Base-by-base conservation (phyloP, 1,140 invertebrate genomes). In the Temnothorax longispinosus region DNA sequence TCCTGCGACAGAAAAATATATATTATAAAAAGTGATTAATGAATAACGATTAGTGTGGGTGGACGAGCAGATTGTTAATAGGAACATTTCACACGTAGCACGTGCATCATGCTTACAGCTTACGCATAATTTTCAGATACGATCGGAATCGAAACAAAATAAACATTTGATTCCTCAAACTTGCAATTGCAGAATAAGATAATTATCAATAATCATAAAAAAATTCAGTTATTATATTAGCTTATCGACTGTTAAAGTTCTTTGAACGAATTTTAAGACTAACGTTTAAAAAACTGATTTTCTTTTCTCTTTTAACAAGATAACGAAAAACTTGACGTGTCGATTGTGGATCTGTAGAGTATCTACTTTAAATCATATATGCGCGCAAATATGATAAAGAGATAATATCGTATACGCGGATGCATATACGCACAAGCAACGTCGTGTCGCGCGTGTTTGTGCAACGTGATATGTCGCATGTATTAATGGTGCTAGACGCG, bases 401-500 rank as follows among this genome's bases (percentile, higher is more conserved):
- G 80, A 75, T 52, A 81, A 56, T 47, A 60, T 7, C 27, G 64
- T 60, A 38, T 60, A 13, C 47, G 60, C 44, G 50, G n/a, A 15
- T 7, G 13, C 18, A n/a, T 54, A 27, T 54, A 27, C 52, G 52
- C 38, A 21, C 60, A 88, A n/a, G 38, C 76, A 27, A 38, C 56
- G 64, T 52, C 44, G 77, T 64, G 54, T 78, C 62, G 89, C 58
- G 64, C 64, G 50, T 4, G 50, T 75, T 84, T 56, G 58, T 84
- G 38, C 41, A 60, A 72, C 54, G 50, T 41, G n/a, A 72, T 74
- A 64, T 89, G 87, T 90, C 87, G 85, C 87, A 86, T 75, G 85
- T 84, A 74, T 90, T 91, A 91, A 91, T 91, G 90, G 90, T 65
- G 74, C 90, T 87, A 77, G 89, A 78, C 89, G 87, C 89, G 65